Evolutionary conservation across 1,140 invertebrate genomes (phyloP).

Genomic region (Aphidius gifuensis): DNA sequence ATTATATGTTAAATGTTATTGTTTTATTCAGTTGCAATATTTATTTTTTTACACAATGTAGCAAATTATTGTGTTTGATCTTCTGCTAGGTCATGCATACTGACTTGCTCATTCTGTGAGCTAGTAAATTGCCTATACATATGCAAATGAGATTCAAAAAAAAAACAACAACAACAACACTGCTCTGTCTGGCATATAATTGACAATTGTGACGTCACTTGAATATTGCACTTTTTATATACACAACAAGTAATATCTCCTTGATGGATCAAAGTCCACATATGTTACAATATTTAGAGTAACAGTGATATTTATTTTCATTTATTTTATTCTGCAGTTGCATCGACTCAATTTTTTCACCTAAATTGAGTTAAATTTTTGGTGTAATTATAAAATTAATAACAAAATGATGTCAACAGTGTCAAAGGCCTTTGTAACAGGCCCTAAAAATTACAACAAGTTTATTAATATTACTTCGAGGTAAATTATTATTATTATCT

Average conservation of each 20-base stretch:
- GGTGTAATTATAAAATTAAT: not conserved
- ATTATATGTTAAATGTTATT: too few species aligned
- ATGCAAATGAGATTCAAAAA: too few species aligned
- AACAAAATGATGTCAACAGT: constrained; percentile 30
- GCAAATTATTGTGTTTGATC: too few species aligned
- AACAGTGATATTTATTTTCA: not conserved
- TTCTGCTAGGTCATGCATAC: too few species aligned
- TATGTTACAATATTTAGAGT: not conserved
- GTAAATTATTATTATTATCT: constrained; percentile 20
- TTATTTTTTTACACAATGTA: too few species aligned
- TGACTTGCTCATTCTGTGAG: too few species aligned
- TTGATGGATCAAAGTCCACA: constrained; percentile 18
- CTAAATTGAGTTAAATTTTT: constrained; percentile 1
- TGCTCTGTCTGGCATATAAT: too few species aligned
- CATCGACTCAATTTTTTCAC: not conserved
- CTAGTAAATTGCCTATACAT: too few species aligned
- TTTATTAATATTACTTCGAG: constrained; percentile 28
- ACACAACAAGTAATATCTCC: not conserved
- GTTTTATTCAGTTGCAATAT: too few species aligned
- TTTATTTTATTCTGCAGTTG: not conserved
- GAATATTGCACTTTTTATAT: too few species aligned
- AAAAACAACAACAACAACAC: too few species aligned
- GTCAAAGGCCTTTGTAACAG: constrained; percentile 21
- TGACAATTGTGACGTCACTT: too few species aligned
- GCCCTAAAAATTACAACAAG: constrained; percentile 29